A percentile compares a stretch with the other conserved stretches of the same genome.
Evolutionary conservation across 2,113 vertebrate genomes (phyloP).

Genomic region (Centropristis striata): DNA sequence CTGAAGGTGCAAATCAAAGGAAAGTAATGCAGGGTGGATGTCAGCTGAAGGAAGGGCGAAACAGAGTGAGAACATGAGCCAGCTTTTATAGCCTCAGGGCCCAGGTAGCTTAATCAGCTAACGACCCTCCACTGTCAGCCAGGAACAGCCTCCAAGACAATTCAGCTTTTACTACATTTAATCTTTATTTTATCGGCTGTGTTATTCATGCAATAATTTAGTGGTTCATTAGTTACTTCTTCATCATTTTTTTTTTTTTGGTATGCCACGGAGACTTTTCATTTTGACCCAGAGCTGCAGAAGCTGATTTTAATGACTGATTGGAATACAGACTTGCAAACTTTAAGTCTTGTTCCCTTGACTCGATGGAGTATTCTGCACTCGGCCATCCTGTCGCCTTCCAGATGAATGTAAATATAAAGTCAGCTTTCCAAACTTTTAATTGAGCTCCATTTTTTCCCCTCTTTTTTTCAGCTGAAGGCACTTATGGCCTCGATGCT

Average conservation of each 20-base stretch:
- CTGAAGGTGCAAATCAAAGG: not conserved
- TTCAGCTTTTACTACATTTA: not conserved
- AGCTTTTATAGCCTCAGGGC: not conserved
- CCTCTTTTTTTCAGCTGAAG: not conserved
- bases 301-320: constrained; percentile 3
- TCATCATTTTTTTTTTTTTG: not conserved
- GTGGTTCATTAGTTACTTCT: not conserved
- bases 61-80: not conserved
- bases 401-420: not conserved
- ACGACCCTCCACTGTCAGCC: not conserved
- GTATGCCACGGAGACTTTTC: not conserved
- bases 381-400: not conserved
- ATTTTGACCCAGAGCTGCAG: not conserved
- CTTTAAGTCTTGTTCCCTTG: not conserved
- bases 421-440: not conserved
- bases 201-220: not conserved
- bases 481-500: not conserved
- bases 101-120: not conserved
- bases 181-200: not conserved
- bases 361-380: not conserved
- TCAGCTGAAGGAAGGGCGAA: not conserved
- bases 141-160: not conserved
- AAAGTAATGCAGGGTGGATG: not conserved
- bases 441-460: not conserved
- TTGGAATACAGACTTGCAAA: not conserved